phyloP scores from a whole-genome alignment of 2,888 invertebrate genomes.

The Philereme transversata region DNA sequence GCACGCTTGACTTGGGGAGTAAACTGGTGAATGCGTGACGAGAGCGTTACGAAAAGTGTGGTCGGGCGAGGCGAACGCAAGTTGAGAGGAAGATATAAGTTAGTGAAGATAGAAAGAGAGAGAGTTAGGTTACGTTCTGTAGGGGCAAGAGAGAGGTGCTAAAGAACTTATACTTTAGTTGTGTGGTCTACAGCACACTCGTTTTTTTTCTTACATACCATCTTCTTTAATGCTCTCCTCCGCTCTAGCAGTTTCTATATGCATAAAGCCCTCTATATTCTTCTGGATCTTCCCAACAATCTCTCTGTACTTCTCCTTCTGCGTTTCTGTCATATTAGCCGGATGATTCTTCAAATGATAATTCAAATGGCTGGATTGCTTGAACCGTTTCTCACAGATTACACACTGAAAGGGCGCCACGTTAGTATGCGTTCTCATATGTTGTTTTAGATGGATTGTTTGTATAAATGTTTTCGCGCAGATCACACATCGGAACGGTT shows the following conservation, averaged over 20 bases:
- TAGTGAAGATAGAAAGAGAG: no score
- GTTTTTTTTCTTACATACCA: no score
- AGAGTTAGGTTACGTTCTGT: no score
- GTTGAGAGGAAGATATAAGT: no score
- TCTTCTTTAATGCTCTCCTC: background rate
- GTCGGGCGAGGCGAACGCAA: no score
- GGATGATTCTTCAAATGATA: slow-evolving; percentile 72
- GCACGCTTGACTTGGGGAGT: no score
- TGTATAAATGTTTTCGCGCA: slow-evolving; percentile 74
- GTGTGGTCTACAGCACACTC: no score
- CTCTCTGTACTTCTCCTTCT: slow-evolving; percentile 54
- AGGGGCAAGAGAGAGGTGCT: no score
- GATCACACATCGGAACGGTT: slow-evolving; percentile 62
- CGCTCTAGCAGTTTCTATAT: background rate
- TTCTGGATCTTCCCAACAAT: slow-evolving; percentile 26
- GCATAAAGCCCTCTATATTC: background rate
- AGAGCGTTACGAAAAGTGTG: no score
- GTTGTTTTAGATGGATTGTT: slow-evolving; percentile 69
- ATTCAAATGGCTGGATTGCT: slow-evolving; percentile 71
- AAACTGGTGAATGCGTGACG: no score
- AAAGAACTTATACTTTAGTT: no score
- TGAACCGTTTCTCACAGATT: slow-evolving; percentile 58
- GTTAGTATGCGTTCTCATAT: slow-evolving; percentile 76
- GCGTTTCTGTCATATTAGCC: slow-evolving; percentile 56
- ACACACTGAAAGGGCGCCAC: slow-evolving; percentile 73